phyloP scores from a whole-genome alignment of 2,113 vertebrate species.

The Ceyx cyanopectus region DNA sequence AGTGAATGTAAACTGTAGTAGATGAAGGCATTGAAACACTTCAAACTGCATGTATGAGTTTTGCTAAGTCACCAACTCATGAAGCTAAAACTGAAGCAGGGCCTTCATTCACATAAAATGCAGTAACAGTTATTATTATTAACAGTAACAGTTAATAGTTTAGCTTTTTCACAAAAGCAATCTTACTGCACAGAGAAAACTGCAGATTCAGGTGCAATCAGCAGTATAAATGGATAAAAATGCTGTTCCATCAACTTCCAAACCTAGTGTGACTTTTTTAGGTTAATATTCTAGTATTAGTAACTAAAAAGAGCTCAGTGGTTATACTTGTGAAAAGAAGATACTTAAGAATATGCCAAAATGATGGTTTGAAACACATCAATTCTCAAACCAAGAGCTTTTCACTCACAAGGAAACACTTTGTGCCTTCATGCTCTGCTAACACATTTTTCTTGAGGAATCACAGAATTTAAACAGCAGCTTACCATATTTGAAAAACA shows the following conservation, averaged over 20 bases:
- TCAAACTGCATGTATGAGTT: neutral
- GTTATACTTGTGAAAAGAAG: neutral
- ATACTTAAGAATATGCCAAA: neutral
- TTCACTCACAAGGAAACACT: neutral
- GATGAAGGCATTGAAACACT: neutral
- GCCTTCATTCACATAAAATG: neutral
- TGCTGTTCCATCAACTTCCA: neutral
- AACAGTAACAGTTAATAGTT: neutral
- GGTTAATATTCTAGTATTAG: neutral
- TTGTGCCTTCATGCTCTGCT: neutral
- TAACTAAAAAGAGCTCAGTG: neutral
- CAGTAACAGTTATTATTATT: neutral
- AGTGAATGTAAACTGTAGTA: neutral
- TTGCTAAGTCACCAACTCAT: neutral
- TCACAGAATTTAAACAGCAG: neutral
- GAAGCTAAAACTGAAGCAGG: neutral
- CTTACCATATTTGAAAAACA: conserved; percentile 92
- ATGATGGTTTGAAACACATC: neutral
- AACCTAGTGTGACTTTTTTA: neutral
- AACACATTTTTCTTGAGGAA: neutral
- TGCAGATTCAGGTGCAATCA: neutral
- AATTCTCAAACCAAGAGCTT: neutral
- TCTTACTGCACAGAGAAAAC: neutral
- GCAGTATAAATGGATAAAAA: neutral
- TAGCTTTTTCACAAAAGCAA: neutral